Base-by-base conservation (phyloP, 2,888 invertebrate genomes). In the Metopia argyrocephala region DNA sequence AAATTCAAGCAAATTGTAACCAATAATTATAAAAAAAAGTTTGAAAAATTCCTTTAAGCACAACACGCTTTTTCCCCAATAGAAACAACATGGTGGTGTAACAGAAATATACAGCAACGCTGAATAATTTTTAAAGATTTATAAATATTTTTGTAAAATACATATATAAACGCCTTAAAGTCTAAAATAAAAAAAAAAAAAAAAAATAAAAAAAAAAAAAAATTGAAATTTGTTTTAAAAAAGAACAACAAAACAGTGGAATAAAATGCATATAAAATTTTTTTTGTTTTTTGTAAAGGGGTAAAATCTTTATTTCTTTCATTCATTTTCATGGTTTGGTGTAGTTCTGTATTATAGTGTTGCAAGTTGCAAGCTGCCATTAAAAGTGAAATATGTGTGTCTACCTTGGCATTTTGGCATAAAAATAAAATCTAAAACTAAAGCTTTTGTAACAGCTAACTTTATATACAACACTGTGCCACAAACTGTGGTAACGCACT, bases 311-410 rank as follows among this genome's bases (percentile, higher is more conserved):
- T 2, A 12, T 38, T 15, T 38, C 38, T 38, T n/a, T 38, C 38
- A 38, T 38, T 12, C 3, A 12, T 38, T 38, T 38, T 38, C 2
- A 38, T 38, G 4, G 38, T 15, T 38, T 15, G 15, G 3, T 15
- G 15, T 15, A 38, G 38, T 38, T 15, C 12, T 54, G 25, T 54
- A 54, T 9, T 56, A 20, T 23, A 52, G 20, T 12, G 27, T 28
- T 18, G 57, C 15, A 45, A 61, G 45, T 25, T 46, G 61, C 28
- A 9, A 76, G 68, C 74, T 81, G 74, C 78, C 74, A 75, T 75
- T 66, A 75, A 81, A 75, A 78, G 74, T 81, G 70, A 81, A 81
- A 81, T 80, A 80, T 76, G 76, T 81, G 57, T 81, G 69, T 75
- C 74, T 62, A 66, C 56, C 54, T 70, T 78, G 70, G 74, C 74